Evolutionary conservation across 2,888 invertebrate species (phyloP), one percentile per base, ranked within the genome.

Genomic region (Conomelus anceps): DNA sequence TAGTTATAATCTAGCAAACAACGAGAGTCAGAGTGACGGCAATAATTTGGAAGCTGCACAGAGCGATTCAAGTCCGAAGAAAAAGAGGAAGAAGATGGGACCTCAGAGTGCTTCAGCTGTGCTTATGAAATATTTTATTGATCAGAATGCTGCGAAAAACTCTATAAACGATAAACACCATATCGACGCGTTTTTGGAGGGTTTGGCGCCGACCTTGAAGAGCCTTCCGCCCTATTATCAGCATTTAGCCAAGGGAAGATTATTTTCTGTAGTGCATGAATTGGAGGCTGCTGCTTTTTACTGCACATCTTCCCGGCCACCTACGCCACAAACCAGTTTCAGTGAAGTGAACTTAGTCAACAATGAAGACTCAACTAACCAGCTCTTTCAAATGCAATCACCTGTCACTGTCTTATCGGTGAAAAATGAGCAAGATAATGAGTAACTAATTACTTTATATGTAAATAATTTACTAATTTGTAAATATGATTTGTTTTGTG

Each of bases 221-320:
- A 86, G 11, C 22, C 29, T 86, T 11, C 23, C 23, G 0, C 24
- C 86, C 7, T 86, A 86, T n/a, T 86, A 86, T n/a, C 24, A 23
- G 24, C 23, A 86, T 23, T n/a, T 86, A 13, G 86, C 86, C 13
- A 86, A 86, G 29, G 24, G 23, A 20, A 6, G 24, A 26, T 29
- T 86, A 20, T 86, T 86, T 26, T 23, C 23, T 1, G 24, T 23
- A 17, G 86, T 86, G 17, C 86, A 86, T n/a, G 24, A 86, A 4
- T 26, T 23, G 23, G 86, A 86, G 29, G 85, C 85, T 9, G 85
- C 85, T 22, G 24, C 85, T 7, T 20, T 85, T 3, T 85, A 22
- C 88, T 20, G 63, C 63, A 63, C 63, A n/a, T 1, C 63, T 13
- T 88, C 88, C 20, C 88, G 63, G 22, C 88, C 88, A n/a, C n/a